These are phyloP conservation scores for Dasypolia templi DNA, from an alignment of 2,888 invertebrate species.

Conservation along the genomic window DNA sequence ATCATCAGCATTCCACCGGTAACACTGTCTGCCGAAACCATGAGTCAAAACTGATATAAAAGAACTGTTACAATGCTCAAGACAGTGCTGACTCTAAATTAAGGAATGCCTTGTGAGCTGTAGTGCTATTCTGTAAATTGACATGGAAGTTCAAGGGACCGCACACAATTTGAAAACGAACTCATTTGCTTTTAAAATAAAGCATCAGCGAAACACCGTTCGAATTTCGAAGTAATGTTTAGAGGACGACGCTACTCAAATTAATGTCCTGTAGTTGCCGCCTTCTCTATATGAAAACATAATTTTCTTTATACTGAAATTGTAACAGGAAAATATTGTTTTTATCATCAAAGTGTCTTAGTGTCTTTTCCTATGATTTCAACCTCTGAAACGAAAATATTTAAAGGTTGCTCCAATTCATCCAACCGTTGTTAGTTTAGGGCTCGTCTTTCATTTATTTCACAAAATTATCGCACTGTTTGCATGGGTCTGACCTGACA, in stretches of 20 bases:
- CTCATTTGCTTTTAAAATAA: background rate
- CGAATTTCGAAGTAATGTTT: background rate
- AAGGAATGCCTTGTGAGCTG: too few relatives aligned
- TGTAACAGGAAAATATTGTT: too few relatives aligned
- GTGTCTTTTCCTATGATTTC: background rate
- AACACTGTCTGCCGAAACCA: too few relatives aligned
- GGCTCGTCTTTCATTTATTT: slow-evolving; percentile 47
- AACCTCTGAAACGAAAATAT: background rate
- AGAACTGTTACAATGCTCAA: too few relatives aligned
- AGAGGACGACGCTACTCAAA: background rate
- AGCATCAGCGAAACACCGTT: background rate
- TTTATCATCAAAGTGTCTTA: too few relatives aligned
- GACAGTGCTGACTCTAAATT: too few relatives aligned
- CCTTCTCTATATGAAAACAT: too few relatives aligned
- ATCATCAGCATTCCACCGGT: too few relatives aligned
- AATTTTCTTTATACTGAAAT: background rate
- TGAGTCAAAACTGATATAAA: too few relatives aligned
- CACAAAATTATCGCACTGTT: slow-evolving; percentile 42
- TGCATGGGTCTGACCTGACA: too few relatives aligned
- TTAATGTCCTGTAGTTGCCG: background rate
- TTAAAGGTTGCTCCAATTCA: slow-evolving; percentile 5
- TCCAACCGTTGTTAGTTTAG: slow-evolving; percentile 23
- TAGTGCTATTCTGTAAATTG: too few relatives aligned
- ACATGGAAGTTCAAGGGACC: too few relatives aligned
- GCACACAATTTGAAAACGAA: background rate